Base-by-base conservation (phyloP, 2,888 invertebrate genomes). In the Acanthococcus lagerstroemiae region DNA sequence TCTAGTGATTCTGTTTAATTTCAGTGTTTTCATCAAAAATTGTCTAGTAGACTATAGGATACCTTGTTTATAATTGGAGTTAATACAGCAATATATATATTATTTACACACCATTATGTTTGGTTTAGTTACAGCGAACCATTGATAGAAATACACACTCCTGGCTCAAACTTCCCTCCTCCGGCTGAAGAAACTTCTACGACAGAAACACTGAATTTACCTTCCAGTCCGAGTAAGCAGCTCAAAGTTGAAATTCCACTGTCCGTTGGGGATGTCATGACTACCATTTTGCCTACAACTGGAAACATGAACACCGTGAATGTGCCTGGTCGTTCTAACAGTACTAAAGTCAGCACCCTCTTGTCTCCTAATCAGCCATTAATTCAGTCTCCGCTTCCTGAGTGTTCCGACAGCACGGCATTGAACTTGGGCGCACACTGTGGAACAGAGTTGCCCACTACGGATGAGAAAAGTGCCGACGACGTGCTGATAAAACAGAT, bases 401-500 rank as follows among this genome's bases (percentile, higher is more conserved):
- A 9, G n/a, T 15, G 37, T 37, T n/a, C 37, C 2, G n/a, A 3
- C n/a, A 37, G n/a, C 2, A 37, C 12, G 12, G 37, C 37, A 2
- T 1, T n/a, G n/a, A 15, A 9, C 12, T n/a, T n/a, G 37, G 37
- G 37, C n/a, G 12, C 12, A n/a, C 2, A 9, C n/a, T 9, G 12
- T 37, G 12, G n/a, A n/a, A 15, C 37, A 15, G 37, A 37, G 37
- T 1, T 37, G 37, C n/a, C n/a, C n/a, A n/a, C n/a, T n/a, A n/a
- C 37, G 12, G 12, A 2, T 9, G 12, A 52, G 52, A 21, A 48
- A 19, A 48, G 2, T 9, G n/a, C 48, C n/a, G 22, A 44, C 7
- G 37, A 30, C 12, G 22, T 25, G 26, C 17, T 63, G 1, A 63
- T 54, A 44, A 52, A 63, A 27, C 52, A 52, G 7, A 63, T 63